Conservation (phyloP, 2,797 vertebrate genomes). For the Glyptemys insculpta region DNA sequence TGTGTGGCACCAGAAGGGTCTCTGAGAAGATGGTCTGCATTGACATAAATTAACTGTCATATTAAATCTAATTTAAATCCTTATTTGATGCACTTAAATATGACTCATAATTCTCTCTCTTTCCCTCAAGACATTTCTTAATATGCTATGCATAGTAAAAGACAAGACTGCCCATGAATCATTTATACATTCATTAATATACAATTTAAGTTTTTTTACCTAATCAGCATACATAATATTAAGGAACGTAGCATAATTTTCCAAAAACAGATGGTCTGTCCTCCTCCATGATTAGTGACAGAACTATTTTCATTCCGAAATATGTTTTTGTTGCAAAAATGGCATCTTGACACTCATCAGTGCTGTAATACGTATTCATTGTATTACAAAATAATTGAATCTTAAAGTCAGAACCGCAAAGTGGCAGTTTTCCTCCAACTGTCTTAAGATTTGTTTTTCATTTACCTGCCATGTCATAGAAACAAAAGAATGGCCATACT, state of each 20-base stretch:
- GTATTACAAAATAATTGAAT: not conserved
- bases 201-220: conserved; percentile 21
- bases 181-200: not conserved
- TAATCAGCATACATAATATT: not conserved
- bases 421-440: not conserved
- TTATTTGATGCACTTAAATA: conserved; percentile 25
- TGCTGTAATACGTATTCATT: not conserved
- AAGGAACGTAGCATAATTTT: not conserved
- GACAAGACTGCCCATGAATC: conserved; percentile 13
- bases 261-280: not conserved
- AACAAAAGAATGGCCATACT: no score
- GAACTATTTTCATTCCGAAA: conserved; percentile 14
- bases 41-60: not conserved
- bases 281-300: not conserved
- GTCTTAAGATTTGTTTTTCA: not conserved
- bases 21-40: not conserved
- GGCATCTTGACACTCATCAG: accelerated
- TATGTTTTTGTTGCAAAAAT: not conserved
- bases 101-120: conserved; percentile 31
- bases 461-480: not conserved
- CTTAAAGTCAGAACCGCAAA: not conserved
- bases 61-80: conserved; percentile 41
- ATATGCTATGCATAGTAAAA: conserved; percentile 38
- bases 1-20: not conserved
- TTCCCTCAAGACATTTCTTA: conserved; percentile 31